Base-by-base conservation (phyloP, 1,140 invertebrate genomes). In the Drosophila ananassae region DNA sequence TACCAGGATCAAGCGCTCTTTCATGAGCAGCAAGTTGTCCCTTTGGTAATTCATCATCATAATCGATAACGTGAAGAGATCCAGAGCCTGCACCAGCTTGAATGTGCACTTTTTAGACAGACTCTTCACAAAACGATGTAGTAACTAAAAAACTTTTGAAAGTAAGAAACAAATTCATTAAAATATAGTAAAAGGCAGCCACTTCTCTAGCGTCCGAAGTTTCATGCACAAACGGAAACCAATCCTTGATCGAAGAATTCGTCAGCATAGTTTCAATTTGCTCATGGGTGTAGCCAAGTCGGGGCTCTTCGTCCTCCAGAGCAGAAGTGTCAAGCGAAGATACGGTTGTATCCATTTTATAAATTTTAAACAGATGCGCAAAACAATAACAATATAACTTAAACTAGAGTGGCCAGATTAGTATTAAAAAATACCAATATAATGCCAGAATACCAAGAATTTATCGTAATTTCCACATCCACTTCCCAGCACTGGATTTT, bases 41-140 rank as follows among this genome's bases (percentile, higher is more conserved):
- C 22, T 34, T 32, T 75, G 30, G 17, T 66, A 75, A 7, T 39
- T 54, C 53, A 75, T 58, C 71, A 74, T 74, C 34, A 75, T 74
- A 28, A 75, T 74, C 10, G 72, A 37, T 21, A 75, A 10, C 3
- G 46, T 57, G 13, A 75, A 75, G 1, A 74, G 48, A 39, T 75
- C 72, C 2, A 64, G 12, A 0, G 66, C 28, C 17, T 54, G 12
- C 2, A 74, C n/a, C 0, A 54, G 10, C 13, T n/a, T 32, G 2
- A 50, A 34, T 4, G 8, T 8, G 3, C 25, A 9, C n/a, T 32
- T 13, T 2, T 24, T 39, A 6, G 44, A 56, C 12, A 75, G 21
- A 7, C 25, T n/a, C 21, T 7, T 3, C 7, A 34, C 22, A 2
- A 67, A 46, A 2, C 24, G 21, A 34, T 53, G 8, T 2, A 64